Evolutionary conservation across 1,140 invertebrate species (phyloP), one percentile per base, ranked within the genome.

Genomic region (Ceratoteleas bidentatus): DNA sequence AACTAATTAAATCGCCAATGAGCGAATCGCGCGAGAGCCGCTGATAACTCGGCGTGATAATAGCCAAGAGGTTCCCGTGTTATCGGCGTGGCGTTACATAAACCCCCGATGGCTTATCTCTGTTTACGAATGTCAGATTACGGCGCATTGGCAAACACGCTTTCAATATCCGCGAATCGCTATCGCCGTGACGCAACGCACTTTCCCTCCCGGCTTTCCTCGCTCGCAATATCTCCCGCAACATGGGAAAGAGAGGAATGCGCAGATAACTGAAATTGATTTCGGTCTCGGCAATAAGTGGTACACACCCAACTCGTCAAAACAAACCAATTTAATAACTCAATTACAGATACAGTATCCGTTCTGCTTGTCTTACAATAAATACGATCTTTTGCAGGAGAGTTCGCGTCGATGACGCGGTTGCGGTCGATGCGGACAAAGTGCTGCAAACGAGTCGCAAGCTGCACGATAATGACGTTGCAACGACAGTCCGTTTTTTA

Each of bases 291-390:
- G 11, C 32, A 80, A 74, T 69, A 64, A 73, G 62, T 57, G 9
- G 43, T 53, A 69, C 62, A 73, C 61, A 68, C 40, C 62, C 50
- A 50, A n/a, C 38, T 61, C 60, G 14, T 79, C 57, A 73, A 80
- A 80, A 80, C 61, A 74, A 69, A 68, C 57, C 68, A 57, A 79
- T 80, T 80, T 80, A 74, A 73, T 79, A 72, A 47, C 50, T 62
- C 49, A 68, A 66, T 54, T 75, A 15, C 33, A 56, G 58, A 66
- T 62, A 76, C 58, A 75, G 36, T 58, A 74, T 75, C 16, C 70
- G 36, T 61, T 74, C 8, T 33, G 15, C 8, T 56, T 62, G 3
- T 24, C 45, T 73, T 73, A 73, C 38, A 73, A 73, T 64, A 73
- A 73, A 64, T 73, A 72, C 36, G n/a, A 13, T n/a, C 13, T 47